These are phyloP conservation scores for Clarias gariepinus DNA, from an alignment of 2,113 vertebrate genomes.

Conservation along the genomic window DNA sequence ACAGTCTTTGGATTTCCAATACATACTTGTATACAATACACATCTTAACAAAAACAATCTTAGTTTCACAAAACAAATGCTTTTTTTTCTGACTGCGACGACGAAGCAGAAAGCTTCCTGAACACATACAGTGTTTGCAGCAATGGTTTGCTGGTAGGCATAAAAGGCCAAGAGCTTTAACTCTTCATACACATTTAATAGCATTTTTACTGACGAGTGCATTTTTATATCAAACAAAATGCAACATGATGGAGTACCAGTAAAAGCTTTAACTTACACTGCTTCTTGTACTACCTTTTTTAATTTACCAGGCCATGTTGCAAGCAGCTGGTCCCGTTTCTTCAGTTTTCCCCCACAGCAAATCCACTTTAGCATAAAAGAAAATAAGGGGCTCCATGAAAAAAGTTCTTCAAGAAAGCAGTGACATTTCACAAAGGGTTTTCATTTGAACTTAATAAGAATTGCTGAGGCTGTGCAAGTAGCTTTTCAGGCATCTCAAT, in stretches of 20 bases:
- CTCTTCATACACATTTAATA: slow-evolving; percentile 32
- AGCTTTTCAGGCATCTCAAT: background rate
- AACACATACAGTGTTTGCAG: slow-evolving; percentile 13
- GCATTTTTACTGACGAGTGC: slow-evolving; percentile 11
- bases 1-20: slow-evolving; percentile 58
- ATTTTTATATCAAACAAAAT: slow-evolving; percentile 32
- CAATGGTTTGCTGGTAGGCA: slow-evolving; percentile 22
- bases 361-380: slow-evolving; percentile 99
- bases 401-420: slow-evolving; percentile 80
- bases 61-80: slow-evolving; percentile 33
- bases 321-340: slow-evolving; percentile 95
- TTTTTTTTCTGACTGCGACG: background rate
- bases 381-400: slow-evolving; percentile 98
- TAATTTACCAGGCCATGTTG: slow-evolving; percentile 96
- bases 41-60: slow-evolving; percentile 44
- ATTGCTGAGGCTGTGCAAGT: background rate
- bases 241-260: slow-evolving; percentile 61
- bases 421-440: slow-evolving; percentile 91
- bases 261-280: slow-evolving; percentile 73
- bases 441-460: slow-evolving; percentile 1
- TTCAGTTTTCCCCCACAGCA: slow-evolving; percentile 92
- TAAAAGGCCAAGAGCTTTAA: slow-evolving; percentile 39
- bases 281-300: slow-evolving; percentile 98
- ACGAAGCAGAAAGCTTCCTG: slow-evolving; percentile 19
- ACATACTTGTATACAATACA: slow-evolving; percentile 39